These are phyloP conservation scores for Oncopeltus fasciatus DNA, from an alignment of 1,140 invertebrate species.

Conservation along the genomic window DNA sequence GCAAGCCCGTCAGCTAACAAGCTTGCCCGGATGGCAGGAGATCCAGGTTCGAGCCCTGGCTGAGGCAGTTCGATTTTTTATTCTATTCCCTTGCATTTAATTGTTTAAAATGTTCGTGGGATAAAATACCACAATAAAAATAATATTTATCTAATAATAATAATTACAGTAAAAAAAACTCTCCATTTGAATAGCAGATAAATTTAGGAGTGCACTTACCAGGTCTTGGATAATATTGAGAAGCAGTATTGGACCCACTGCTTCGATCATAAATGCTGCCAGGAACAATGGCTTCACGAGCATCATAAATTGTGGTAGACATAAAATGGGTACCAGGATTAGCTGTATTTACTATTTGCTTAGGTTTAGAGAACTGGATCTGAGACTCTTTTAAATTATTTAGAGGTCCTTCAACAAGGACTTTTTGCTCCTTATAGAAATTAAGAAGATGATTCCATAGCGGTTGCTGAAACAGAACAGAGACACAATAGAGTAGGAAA, in stretches of 20 bases:
- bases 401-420: conserved; percentile 92
- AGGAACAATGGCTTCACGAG: conserved; percentile 75
- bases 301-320: conserved; percentile 89
- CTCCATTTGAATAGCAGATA: no score
- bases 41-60: no score
- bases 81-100: no score
- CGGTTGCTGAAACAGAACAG: conserved; percentile 61
- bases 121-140: no score
- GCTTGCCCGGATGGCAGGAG: no score
- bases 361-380: conserved; percentile 94
- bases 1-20: no score
- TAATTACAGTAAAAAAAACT: no score
- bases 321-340: conserved; percentile 96
- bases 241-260: conserved; percentile 28
- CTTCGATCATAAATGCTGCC: conserved; percentile 61
- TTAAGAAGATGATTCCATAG: conserved; percentile 96
- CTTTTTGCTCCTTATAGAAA: conserved; percentile 96
- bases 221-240: conserved; percentile 31
- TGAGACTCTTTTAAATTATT: conserved; percentile 94
- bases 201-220: conserved; percentile 4
- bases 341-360: conserved; percentile 80
- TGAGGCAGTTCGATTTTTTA: no score
- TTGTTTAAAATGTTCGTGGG: no score
- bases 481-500: no score
- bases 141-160: no score